Conservation (phyloP, 1,140 invertebrate species). For the Apolygus lucorum region DNA sequence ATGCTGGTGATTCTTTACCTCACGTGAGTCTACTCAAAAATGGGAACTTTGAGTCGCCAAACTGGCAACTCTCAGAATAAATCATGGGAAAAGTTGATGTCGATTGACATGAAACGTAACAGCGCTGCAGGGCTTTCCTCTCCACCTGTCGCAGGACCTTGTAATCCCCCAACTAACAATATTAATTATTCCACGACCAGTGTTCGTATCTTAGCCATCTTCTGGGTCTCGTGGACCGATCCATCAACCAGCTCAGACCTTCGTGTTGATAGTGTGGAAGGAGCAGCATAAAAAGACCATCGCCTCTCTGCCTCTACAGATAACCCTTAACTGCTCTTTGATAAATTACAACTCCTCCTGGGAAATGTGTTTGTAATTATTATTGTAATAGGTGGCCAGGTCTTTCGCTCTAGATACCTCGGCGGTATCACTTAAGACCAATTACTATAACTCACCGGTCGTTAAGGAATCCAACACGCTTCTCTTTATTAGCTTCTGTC, state of each 20-base stretch:
- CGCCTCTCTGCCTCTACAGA: background rate
- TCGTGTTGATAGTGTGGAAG: background rate
- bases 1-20: no score
- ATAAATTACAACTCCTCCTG: background rate
- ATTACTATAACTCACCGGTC: background rate
- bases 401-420: background rate
- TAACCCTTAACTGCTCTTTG: background rate
- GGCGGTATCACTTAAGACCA: background rate
- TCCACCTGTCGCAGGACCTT: no score
- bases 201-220: background rate
- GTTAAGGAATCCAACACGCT: background rate
- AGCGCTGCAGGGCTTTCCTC: no score
- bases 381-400: background rate
- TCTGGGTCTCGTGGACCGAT: background rate
- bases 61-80: no score
- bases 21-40: no score
- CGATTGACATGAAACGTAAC: no score
- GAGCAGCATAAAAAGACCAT: background rate
- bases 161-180: background rate
- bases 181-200: background rate
- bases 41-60: no score
- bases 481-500: background rate
- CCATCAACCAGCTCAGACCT: background rate
- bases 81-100: no score
- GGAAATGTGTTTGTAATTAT: background rate